A percentile compares a stretch with the other conserved stretches of the same genome.
Conservation (phyloP, 2,888 invertebrate species). For the Pherbina coryleti region DNA sequence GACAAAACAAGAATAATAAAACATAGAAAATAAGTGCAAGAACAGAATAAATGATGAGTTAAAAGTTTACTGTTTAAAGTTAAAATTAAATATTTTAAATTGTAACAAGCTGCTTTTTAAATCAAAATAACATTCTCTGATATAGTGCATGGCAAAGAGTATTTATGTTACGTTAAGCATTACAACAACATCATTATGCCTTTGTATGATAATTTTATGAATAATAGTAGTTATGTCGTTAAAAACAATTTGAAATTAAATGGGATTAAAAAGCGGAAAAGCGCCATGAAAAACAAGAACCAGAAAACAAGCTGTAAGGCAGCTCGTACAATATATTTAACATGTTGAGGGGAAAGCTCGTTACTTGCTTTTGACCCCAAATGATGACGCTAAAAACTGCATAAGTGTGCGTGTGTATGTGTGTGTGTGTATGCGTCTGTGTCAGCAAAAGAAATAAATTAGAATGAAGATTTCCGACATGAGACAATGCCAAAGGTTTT, state of each 20-base stretch:
- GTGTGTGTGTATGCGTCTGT: neutral
- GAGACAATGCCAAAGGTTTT: slow-evolving; percentile 21
- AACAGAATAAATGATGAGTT: too few relatives aligned
- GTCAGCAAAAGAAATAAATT: slow-evolving; percentile 18
- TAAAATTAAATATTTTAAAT: too few relatives aligned
- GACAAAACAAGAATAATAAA: too few relatives aligned
- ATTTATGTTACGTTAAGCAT: neutral
- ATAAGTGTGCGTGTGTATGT: neutral
- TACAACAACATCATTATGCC: neutral
- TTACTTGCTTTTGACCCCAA: slow-evolving; percentile 35
- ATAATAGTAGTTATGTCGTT: slow-evolving; percentile 53
- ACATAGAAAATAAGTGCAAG: too few relatives aligned
- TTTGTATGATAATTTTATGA: slow-evolving; percentile 45
- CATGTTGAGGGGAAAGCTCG: neutral
- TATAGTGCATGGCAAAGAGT: too few relatives aligned
- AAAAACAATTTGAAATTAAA: slow-evolving; percentile 55
- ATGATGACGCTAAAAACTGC: neutral
- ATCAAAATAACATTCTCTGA: too few relatives aligned
- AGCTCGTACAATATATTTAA: neutral
- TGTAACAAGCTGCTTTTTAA: too few relatives aligned
- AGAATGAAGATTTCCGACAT: slow-evolving; percentile 34
- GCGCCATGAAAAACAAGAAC: neutral
- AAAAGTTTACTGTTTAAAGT: too few relatives aligned
- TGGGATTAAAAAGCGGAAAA: slow-evolving; percentile 12
- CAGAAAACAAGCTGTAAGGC: neutral